Percentiles rank a stretch among this genome's conserved stretches.
Evolutionary conservation across 2,113 vertebrate species (phyloP).

Genomic region (Albula goreensis): DNA sequence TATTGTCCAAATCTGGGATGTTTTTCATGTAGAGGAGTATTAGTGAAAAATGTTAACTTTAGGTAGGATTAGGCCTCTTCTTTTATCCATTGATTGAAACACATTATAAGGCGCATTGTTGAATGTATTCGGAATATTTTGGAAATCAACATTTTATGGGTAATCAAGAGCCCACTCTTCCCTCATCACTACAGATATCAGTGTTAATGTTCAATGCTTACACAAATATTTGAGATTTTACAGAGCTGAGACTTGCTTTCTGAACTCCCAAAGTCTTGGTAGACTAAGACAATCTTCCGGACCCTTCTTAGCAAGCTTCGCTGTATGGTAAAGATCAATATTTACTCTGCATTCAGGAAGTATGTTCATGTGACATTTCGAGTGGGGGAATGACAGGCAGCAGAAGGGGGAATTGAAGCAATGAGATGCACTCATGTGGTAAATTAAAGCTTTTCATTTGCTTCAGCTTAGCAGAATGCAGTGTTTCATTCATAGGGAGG

Average conservation of each 20-base stretch:
- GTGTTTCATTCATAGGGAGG: not conserved
- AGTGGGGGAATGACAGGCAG: not conserved
- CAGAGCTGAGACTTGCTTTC: not conserved
- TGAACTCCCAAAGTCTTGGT: not conserved
- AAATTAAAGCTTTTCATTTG: not conserved
- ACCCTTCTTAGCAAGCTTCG: not conserved
- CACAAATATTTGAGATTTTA: not conserved
- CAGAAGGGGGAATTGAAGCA: not conserved
- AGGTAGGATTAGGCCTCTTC: too few species aligned
- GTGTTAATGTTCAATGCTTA: not conserved
- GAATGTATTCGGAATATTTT: not conserved
- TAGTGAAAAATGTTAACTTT: not conserved
- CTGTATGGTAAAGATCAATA: not conserved
- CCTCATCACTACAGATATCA: not conserved
- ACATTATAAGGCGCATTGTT: too few species aligned
- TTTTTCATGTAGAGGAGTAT: not conserved
- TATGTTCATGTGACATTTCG: not conserved
- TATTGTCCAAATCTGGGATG: not conserved
- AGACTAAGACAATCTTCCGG: not conserved
- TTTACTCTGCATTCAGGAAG: not conserved
- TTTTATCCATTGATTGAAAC: too few species aligned
- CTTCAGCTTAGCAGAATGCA: not conserved
- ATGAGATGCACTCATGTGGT: constrained; percentile 7
- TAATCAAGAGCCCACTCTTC: not conserved
- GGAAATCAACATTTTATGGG: not conserved